Base-by-base conservation (phyloP, 2,797 vertebrate genomes). In the Enteromius afrohamiltoni region DNA sequence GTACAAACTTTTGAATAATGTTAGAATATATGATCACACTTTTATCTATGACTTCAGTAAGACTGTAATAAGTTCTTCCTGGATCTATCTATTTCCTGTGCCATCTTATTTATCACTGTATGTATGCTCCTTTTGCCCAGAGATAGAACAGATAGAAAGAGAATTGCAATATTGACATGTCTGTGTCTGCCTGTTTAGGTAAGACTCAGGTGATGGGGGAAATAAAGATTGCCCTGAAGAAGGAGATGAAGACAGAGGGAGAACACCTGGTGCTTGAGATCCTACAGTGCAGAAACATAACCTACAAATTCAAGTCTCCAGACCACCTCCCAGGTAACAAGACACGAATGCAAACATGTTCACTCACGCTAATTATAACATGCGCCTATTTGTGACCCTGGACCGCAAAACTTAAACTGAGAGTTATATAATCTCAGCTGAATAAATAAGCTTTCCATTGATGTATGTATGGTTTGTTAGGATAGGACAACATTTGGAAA, bases 201-300 rank as follows among this genome's bases (percentile, higher is more conserved):
- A 98, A 98, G 94, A 97, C 97, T 78, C 97, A 99, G 86, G 95
- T 99, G 80, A 98, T 99, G 95, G 98, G 98, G 85, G 98, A 99
- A 94, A 99, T 99, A 79, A 99, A 98, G 93, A 97, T 99, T 77
- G 97, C 98, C 26, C 86, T 99, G 91, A 99, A 99, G 92, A 99
- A 97, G 87, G 98, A 99, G 92, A 95, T 98, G 92, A 99, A 98
- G 93, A 98, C 97, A 2, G 98, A 99, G 86, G 98, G 98, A 23
- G 98, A 99, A 85, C 96, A 99, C 49, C 92, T 99, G 75, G 96
- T 97, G 85, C 96, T 99, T 82, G 98, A 99, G 94, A 97, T 99
- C 71, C 96, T 99, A 85, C 98, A 99, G 60, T 99, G 98, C 92
- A 97, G 98, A 91, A 99, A 99, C 91, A 99, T 99, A 90, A 99